phyloP scores from a whole-genome alignment of 2,797 vertebrate genomes.

The Erithacus rubecula region DNA sequence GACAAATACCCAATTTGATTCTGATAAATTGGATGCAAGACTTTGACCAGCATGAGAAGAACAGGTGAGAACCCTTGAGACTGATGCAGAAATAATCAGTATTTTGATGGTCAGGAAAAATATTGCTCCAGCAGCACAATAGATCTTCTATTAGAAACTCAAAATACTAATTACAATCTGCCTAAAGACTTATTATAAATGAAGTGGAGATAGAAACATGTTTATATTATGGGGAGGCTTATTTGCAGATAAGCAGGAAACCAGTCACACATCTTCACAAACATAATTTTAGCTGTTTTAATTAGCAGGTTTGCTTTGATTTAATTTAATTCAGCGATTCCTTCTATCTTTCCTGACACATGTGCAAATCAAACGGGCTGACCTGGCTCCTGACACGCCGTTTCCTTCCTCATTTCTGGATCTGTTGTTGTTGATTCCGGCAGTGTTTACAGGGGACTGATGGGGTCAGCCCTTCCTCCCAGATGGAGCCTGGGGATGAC shows the following conservation, averaged over 20 bases:
- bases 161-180: slow-evolving; percentile 61
- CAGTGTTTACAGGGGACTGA: not conserved
- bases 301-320: slow-evolving; percentile 60
- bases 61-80: slow-evolving; percentile 54
- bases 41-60: slow-evolving; percentile 23
- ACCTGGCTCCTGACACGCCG: slow-evolving; percentile 28
- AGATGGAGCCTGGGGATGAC: slow-evolving; percentile 50
- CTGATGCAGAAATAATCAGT: slow-evolving; percentile 20
- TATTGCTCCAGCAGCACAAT: slow-evolving; percentile 25
- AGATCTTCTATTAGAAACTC: slow-evolving; percentile 19
- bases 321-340: slow-evolving; percentile 58
- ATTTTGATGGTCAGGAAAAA: slow-evolving; percentile 45
- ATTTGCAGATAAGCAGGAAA: slow-evolving; percentile 59
- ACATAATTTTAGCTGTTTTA: slow-evolving; percentile 62
- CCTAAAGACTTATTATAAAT: slow-evolving; percentile 54
- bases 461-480: slow-evolving; percentile 38
- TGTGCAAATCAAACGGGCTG: slow-evolving; percentile 53
- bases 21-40: not conserved
- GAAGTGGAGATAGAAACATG: slow-evolving; percentile 54
- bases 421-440: slow-evolving; percentile 48
- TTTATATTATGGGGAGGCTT: slow-evolving; percentile 47
- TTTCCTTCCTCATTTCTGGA: not conserved
- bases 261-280: slow-evolving; percentile 49
- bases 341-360: slow-evolving; percentile 44
- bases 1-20: not conserved